A percentile compares a stretch with the other conserved stretches of the same genome.
phyloP scores from a whole-genome alignment of 2,888 invertebrate genomes.

The Tenthredo notha region DNA sequence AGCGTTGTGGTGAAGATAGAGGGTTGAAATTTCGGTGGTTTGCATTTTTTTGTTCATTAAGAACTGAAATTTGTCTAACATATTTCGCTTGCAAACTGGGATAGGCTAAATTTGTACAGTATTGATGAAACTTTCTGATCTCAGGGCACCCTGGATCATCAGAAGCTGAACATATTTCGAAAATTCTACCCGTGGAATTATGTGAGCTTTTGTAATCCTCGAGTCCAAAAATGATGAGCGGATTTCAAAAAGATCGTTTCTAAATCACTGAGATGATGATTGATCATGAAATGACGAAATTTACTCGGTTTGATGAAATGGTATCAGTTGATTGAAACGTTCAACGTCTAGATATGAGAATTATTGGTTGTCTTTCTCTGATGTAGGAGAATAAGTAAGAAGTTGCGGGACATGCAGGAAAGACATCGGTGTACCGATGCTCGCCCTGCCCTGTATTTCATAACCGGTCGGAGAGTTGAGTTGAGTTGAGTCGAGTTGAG shows the following conservation, averaged over 20 bases:
- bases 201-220: background rate
- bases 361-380: background rate
- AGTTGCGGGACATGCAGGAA: background rate
- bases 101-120: background rate
- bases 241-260: background rate
- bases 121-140: background rate
- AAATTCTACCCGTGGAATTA: background rate
- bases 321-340: background rate
- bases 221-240: background rate
- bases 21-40: background rate
- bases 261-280: background rate
- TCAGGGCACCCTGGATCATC: background rate
- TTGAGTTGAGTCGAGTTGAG: constrained; percentile 57
- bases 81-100: background rate
- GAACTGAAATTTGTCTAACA: background rate
- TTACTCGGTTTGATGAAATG: background rate
- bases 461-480: constrained; percentile 62
- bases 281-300: background rate
- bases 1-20: background rate
- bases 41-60: background rate
- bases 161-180: background rate
- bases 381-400: background rate
- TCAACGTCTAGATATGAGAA: background rate
- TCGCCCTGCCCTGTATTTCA: constrained; percentile 72
- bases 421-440: constrained; percentile 10